Percentiles rank a stretch among this genome's conserved stretches.
Evolutionary conservation across 2,888 invertebrate genomes (phyloP).

Genomic region (Opisthograptis luteolata): DNA sequence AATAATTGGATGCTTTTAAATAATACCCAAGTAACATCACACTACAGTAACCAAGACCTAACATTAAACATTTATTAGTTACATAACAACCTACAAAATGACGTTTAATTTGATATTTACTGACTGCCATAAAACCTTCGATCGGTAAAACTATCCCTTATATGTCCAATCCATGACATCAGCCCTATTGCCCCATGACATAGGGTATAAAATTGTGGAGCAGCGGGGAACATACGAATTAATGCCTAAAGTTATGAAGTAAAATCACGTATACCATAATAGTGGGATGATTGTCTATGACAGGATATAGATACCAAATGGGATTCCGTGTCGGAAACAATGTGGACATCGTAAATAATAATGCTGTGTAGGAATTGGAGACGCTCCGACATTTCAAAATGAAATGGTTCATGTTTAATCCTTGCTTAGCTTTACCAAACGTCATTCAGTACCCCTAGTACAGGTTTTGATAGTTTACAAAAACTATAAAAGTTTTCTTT

Average conservation of each 20-base stretch:
- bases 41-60: constrained; percentile 14
- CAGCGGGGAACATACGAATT: constrained; percentile 8
- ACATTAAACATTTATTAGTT: constrained; percentile 28
- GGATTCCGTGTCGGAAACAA: constrained; percentile 11
- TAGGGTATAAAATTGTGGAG: constrained; percentile 9
- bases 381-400: too few relatives aligned
- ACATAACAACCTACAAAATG: constrained; percentile 28
- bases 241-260: constrained; percentile 25
- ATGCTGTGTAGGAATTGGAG: constrained; percentile 1
- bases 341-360: constrained; percentile 15
- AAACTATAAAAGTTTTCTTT: too few relatives aligned
- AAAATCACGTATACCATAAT: constrained; percentile 25
- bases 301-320: constrained; percentile 16
- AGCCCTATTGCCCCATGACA: background rate
- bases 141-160: constrained; percentile 23
- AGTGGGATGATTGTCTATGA: constrained; percentile 20
- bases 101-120: constrained; percentile 27
- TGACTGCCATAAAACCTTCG: constrained; percentile 23
- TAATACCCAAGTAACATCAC: constrained; percentile 23
- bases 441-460: too few relatives aligned
- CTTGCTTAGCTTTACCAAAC: too few relatives aligned
- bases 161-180: background rate
- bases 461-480: too few relatives aligned
- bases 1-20: constrained; percentile 14
- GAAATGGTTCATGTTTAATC: too few relatives aligned